Base-by-base conservation (phyloP, 2,797 vertebrate species). In the Spheniscus humboldti region DNA sequence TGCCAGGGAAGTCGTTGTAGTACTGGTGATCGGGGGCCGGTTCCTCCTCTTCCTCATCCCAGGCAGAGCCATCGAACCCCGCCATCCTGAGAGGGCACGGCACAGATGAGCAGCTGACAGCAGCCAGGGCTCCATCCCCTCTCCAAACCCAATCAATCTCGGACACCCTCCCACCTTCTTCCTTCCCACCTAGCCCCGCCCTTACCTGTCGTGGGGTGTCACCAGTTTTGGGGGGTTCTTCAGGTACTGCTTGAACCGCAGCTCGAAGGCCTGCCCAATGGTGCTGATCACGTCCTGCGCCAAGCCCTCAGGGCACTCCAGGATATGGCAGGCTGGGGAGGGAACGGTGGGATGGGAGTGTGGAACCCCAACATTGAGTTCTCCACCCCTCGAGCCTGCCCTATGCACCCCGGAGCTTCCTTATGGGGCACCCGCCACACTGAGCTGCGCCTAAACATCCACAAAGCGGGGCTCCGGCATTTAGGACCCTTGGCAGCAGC, bases 211-310 rank as follows among this genome's bases (percentile, higher is more conserved):
- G 0, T 99, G 99, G 14, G 99, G 99, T 2, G 99, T 99, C 94
- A 99, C 99, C 79, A 99, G 98, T 96, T 99, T 99, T 2, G 99
- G 99, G 10, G 99, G 99, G 95, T 99, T 99, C 97, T 99, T 99
- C 96, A 99, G 98, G 98, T 99, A 99, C 96, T 99, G 99, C 97
- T 99, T 99, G 97, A 99, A 99, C 22, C 99, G 99, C 75, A 99
- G 97, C 95, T 99, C 99, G 0, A 99, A 99, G 76, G 99, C 99
- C 97, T 99, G 99, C 16, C 99, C 99, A 0, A 99, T 99, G 97
- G 99, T 99, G 98, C 99, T 99, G 98, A 99, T 99, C 91, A 99
- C 99, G 2, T 99, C 99, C 98, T 99, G 99, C 5, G 99, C 99
- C 60, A 99, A 97, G 81, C 99, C 99, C 96, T 99, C 99, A 0